Conservation (phyloP, 2,888 invertebrate genomes). For the Malacosoma neustria region DNA sequence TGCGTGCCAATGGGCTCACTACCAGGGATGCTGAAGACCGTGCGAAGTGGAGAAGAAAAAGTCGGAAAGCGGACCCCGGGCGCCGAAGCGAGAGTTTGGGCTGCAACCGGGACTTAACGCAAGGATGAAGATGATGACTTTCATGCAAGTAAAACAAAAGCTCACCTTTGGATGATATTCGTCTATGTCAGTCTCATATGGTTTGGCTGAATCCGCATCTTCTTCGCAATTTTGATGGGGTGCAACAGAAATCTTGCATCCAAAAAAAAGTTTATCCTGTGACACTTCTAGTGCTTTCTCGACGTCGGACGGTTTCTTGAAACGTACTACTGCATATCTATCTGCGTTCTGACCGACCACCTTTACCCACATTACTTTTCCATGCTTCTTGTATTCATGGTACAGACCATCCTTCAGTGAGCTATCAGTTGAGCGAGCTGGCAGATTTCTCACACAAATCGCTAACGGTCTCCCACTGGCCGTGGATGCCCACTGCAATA, state of each 20-base stretch:
- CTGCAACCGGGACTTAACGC: no score
- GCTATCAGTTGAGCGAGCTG: slow-evolving; percentile 92
- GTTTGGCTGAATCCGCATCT: slow-evolving; percentile 88
- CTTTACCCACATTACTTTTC: slow-evolving; percentile 96
- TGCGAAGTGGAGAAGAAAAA: no score
- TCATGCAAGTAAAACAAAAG: no score
- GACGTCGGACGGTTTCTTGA: slow-evolving; percentile 97
- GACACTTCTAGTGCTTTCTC: slow-evolving; percentile 96
- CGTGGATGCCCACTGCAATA: slow-evolving; percentile 76
- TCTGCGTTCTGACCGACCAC: slow-evolving; percentile 94
- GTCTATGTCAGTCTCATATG: slow-evolving; percentile 95
- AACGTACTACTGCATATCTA: slow-evolving; percentile 92
- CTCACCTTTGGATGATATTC: slow-evolving; percentile 93
- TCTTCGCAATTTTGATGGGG: slow-evolving; percentile 94
- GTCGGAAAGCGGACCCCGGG: no score
- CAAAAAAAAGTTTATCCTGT: slow-evolving; percentile 97
- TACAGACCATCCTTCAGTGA: slow-evolving; percentile 97
- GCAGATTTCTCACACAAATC: slow-evolving; percentile 93
- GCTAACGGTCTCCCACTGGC: slow-evolving; percentile 84
- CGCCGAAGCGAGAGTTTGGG: no score
- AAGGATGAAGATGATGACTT: no score
- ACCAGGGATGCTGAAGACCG: no score
- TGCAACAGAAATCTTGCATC: slow-evolving; percentile 96
- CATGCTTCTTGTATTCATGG: slow-evolving; percentile 99
- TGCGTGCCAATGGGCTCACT: no score